Evolutionary conservation across 2,797 vertebrate species (phyloP).

Genomic region (Nannoperca obscura): DNA sequence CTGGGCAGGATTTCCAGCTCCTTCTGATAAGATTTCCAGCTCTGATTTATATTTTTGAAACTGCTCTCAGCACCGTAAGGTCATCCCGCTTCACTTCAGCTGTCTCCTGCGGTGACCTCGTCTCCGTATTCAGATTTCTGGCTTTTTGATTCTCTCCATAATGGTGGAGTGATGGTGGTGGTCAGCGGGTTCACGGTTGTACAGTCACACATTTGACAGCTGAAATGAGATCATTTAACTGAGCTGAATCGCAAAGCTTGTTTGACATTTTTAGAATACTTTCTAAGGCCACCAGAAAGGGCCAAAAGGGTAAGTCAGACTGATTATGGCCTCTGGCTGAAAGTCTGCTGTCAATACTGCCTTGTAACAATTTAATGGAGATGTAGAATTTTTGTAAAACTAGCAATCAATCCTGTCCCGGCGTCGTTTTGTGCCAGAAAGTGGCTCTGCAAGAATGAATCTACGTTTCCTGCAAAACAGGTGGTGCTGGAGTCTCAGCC

Average conservation of each 20-base stretch:
- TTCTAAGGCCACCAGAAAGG: background rate
- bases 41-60: conserved; percentile 9
- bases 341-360: background rate
- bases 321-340: background rate
- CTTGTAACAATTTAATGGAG: background rate
- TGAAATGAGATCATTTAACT: conserved; percentile 13
- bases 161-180: background rate
- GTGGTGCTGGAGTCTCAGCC: background rate
- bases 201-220: conserved; percentile 7
- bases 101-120: background rate
- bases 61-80: conserved; percentile 7
- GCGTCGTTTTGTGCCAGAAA: background rate
- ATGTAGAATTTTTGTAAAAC: background rate
- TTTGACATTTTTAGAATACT: conserved; percentile 33
- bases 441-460: background rate
- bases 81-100: conserved; percentile 19
- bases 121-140: background rate
- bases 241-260: background rate
- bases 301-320: conserved; percentile 16
- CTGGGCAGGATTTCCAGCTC: background rate
- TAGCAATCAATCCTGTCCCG: background rate
- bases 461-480: background rate
- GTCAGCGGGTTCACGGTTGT: background rate
- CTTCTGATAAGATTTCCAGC: background rate
- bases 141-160: background rate